Evolutionary conservation across 2,888 invertebrate species (phyloP).

Genomic region (Tinea pellionella): DNA sequence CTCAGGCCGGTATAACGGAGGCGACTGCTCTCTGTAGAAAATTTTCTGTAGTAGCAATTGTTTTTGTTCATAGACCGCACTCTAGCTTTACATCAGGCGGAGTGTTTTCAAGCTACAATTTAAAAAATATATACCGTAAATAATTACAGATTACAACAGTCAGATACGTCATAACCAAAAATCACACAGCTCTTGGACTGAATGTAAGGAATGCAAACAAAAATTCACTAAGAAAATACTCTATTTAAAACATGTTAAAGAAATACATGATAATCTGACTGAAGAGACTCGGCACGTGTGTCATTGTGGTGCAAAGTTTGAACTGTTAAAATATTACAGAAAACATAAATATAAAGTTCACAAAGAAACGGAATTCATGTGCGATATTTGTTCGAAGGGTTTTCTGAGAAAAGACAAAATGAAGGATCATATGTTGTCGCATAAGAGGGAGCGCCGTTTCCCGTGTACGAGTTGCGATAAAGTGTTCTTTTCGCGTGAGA

Average conservation of each 20-base stretch:
- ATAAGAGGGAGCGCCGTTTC: not conserved
- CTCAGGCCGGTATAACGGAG: no score
- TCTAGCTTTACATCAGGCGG: no score
- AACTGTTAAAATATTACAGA: not conserved
- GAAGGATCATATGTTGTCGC: not conserved
- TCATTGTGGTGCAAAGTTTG: not conserved
- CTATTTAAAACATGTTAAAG: not conserved
- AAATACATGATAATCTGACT: not conserved
- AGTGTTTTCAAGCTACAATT: no score
- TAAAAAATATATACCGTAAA: no score
- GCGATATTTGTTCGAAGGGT: slow-evolving; percentile 7
- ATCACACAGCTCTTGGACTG: not conserved
- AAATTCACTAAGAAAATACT: not conserved
- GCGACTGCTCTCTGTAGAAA: no score
- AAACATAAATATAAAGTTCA: slow-evolving; percentile 1
- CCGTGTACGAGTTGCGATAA: not conserved
- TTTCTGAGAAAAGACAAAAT: not conserved
- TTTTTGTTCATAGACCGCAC: no score
- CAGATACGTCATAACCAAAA: not conserved
- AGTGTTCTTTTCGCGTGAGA: not conserved
- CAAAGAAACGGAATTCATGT: not conserved
- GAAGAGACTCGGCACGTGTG: not conserved
- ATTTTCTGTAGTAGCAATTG: no score
- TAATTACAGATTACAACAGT: not conserved
- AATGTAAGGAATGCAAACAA: not conserved